These are phyloP conservation scores for Melinaea marsaeus DNA, from an alignment of 2,888 invertebrate genomes.

Conservation along the genomic window DNA sequence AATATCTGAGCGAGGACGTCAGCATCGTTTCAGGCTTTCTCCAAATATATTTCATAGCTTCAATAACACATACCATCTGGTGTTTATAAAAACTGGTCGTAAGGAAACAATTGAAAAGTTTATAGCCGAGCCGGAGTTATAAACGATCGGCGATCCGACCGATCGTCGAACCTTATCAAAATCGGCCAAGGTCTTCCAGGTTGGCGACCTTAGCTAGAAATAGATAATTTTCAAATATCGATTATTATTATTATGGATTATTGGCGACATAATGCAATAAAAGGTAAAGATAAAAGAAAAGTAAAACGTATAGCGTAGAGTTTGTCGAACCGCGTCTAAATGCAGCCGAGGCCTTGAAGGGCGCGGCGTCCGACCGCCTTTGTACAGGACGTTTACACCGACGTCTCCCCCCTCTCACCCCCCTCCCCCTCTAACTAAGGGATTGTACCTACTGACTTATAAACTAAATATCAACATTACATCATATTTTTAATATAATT, in stretches of 20 bases:
- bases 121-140: constrained; percentile 61
- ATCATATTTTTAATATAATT: constrained; percentile 1
- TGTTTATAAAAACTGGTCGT: constrained; percentile 63
- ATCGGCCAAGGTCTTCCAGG: constrained; percentile 73
- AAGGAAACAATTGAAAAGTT: constrained; percentile 68
- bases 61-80: constrained; percentile 52
- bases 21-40: constrained; percentile 21
- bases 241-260: neutral
- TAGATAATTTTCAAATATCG: constrained; percentile 13
- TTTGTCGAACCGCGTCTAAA: constrained; percentile 74
- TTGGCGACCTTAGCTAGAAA: constrained; percentile 51
- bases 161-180: constrained; percentile 70
- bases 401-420: constrained; percentile 22
- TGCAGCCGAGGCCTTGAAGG: constrained; percentile 77
- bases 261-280: constrained; percentile 47
- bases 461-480: neutral
- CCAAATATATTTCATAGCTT: constrained; percentile 27
- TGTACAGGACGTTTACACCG: constrained; percentile 69
- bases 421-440: constrained; percentile 55
- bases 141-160: constrained; percentile 52
- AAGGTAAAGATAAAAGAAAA: constrained; percentile 59
- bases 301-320: constrained; percentile 65
- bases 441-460: constrained; percentile 62
- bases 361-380: constrained; percentile 66
- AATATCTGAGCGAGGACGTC: constrained; percentile 11